Conservation (phyloP, 2,888 invertebrate genomes). For the Andrena chrysosceles region DNA sequence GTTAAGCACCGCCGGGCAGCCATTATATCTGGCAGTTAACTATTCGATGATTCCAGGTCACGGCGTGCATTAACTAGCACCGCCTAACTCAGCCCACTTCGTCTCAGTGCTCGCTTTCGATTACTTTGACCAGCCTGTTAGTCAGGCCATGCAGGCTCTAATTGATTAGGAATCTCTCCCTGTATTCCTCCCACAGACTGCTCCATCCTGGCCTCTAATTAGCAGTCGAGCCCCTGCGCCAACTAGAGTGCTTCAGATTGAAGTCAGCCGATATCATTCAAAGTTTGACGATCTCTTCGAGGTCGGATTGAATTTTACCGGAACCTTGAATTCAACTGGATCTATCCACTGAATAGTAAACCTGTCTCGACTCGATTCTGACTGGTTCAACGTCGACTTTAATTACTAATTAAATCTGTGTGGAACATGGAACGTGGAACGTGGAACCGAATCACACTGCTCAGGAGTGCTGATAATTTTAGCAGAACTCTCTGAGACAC, state of each 20-base stretch:
- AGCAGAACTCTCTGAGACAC: too few species aligned
- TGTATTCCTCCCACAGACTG: background rate
- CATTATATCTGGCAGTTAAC: constrained; percentile 23
- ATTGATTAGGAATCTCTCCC: constrained; percentile 37
- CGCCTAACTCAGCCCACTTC: constrained; percentile 8
- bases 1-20: background rate
- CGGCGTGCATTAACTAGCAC: constrained; percentile 15
- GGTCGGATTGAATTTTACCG: background rate
- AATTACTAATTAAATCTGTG: constrained; percentile 22
- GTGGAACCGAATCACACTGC: too few species aligned
- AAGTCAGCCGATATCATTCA: background rate
- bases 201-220: constrained; percentile 22
- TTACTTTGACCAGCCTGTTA: constrained; percentile 26
- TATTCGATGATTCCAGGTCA: constrained; percentile 56
- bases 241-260: background rate
- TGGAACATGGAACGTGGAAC: too few species aligned
- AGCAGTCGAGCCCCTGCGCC: constrained; percentile 6
- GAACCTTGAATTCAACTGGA: background rate
- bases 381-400: background rate
- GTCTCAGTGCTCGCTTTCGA: constrained; percentile 13
- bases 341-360: too few species aligned
- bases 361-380: background rate
- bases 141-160: constrained; percentile 17
- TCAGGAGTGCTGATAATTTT: too few species aligned
- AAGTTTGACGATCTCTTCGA: background rate